These are phyloP conservation scores for Vulpes lagopus DNA, from an alignment of 2,113 vertebrate species.

Conservation along the genomic window DNA sequence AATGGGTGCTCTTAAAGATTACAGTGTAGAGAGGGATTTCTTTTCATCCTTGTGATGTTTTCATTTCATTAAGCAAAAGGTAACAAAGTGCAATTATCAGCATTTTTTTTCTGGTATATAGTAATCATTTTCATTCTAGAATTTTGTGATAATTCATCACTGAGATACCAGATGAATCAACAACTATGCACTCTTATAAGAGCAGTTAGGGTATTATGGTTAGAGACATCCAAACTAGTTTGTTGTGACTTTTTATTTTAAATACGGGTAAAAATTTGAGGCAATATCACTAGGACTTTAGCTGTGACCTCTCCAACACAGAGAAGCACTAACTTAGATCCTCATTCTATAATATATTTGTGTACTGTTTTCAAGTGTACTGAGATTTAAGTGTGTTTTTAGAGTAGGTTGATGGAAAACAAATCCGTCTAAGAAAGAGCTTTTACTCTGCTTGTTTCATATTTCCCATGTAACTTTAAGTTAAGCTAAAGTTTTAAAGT, in stretches of 20 bases:
- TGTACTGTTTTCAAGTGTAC: conserved; percentile 83
- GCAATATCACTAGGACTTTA: conserved; percentile 89
- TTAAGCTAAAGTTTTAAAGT: conserved; percentile 71
- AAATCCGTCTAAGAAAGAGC: conserved; percentile 78
- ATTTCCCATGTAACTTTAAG: conserved; percentile 80
- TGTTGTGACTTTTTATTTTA: conserved; percentile 85
- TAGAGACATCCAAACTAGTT: conserved; percentile 81
- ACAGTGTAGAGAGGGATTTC: conserved; percentile 88
- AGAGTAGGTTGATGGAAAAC: conserved; percentile 76
- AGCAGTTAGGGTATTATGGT: conserved; percentile 84
- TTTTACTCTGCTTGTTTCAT: conserved; percentile 74
- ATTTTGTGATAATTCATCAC: conserved; percentile 85
- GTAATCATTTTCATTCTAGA: conserved; percentile 84
- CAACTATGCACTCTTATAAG: conserved; percentile 89
- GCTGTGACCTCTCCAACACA: conserved; percentile 81
- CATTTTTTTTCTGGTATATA: conserved; percentile 86
- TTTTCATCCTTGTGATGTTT: conserved; percentile 85
- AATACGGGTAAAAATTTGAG: conserved; percentile 91
- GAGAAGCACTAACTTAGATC: conserved; percentile 80
- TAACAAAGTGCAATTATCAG: conserved; percentile 99
- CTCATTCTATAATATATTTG: conserved; percentile 82
- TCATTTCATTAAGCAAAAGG: conserved; percentile 86
- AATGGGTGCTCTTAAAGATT: conserved; percentile 94
- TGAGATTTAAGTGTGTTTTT: conserved; percentile 83
- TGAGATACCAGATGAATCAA: conserved; percentile 84